These are phyloP conservation scores for Microchirus variegatus DNA, from an alignment of 2,797 vertebrate genomes.

Conservation along the genomic window DNA sequence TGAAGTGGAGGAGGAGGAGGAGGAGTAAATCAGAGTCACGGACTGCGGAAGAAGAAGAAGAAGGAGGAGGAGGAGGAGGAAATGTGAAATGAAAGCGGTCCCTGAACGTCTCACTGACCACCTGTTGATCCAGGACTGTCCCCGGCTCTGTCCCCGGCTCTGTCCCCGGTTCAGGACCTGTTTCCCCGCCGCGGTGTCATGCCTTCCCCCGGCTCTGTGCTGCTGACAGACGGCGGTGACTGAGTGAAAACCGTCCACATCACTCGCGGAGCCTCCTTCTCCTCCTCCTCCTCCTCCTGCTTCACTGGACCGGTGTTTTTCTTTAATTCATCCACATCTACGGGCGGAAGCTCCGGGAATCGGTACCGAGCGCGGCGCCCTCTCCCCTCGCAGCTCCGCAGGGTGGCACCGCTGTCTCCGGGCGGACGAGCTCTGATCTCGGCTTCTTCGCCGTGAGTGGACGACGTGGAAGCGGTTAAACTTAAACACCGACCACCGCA, in stretches of 20 bases:
- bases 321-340: slow-evolving; percentile 19
- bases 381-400: slow-evolving; percentile 23
- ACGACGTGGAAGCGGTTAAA: not conserved
- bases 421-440: slow-evolving; percentile 33
- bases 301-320: slow-evolving; percentile 5
- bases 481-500: not conserved
- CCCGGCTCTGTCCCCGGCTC: not conserved
- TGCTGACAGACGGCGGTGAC: slow-evolving; percentile 8
- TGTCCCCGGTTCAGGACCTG: not conserved
- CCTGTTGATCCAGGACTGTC: slow-evolving; percentile 46
- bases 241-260: not conserved
- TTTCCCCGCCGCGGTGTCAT: not conserved
- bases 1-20: slow-evolving; percentile 41
- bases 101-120: slow-evolving; percentile 12
- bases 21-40: slow-evolving; percentile 60
- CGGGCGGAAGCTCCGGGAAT: slow-evolving; percentile 12
- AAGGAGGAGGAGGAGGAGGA: slow-evolving; percentile 10
- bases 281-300: slow-evolving; percentile 2
- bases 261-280: not conserved
- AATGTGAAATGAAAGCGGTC: slow-evolving; percentile 9
- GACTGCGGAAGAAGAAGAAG: slow-evolving; percentile 60
- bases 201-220: not conserved
- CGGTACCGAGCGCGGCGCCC: slow-evolving; percentile 6
- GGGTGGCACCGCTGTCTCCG: slow-evolving; percentile 61
- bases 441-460: slow-evolving; percentile 7